Evolutionary conservation across 2,113 vertebrate genomes (phyloP).

Genomic region (Chlorodrepanis virens): DNA sequence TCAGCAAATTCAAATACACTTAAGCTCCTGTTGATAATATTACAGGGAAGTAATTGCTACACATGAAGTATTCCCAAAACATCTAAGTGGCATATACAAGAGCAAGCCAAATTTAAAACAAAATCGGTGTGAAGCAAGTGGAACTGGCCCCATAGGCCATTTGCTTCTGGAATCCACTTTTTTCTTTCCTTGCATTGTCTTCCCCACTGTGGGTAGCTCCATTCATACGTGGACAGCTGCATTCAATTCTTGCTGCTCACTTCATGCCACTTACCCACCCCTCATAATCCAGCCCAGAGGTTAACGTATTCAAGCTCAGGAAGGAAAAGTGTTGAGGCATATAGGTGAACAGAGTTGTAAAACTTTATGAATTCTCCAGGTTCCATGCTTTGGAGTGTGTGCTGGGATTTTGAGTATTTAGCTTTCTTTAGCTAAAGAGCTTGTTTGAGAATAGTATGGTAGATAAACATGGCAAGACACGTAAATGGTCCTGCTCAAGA

Average conservation of each 20-base stretch:
- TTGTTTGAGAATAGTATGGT: not conserved
- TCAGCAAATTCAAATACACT: not conserved
- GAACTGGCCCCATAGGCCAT: slow-evolving; percentile 36
- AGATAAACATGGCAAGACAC: not conserved
- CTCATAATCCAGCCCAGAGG: slow-evolving; percentile 48
- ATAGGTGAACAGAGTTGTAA: not conserved
- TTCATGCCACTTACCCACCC: slow-evolving; percentile 56
- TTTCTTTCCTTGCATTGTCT: slow-evolving; percentile 38
- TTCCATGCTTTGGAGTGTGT: not conserved
- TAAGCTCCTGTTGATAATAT: slow-evolving; percentile 49
- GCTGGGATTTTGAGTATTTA: not conserved
- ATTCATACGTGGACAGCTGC: slow-evolving; percentile 42
- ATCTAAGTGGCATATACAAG: slow-evolving; percentile 6
- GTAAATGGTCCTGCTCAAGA: not conserved
- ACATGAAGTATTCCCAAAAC: slow-evolving; percentile 32
- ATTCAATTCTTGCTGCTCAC: slow-evolving; percentile 45
- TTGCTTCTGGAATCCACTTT: slow-evolving; percentile 54
- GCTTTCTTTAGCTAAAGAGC: not conserved
- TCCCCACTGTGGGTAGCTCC: slow-evolving; percentile 42
- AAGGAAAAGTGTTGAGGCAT: not conserved
- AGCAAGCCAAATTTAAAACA: slow-evolving; percentile 19
- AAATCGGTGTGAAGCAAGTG: slow-evolving; percentile 52
- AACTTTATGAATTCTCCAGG: not conserved
- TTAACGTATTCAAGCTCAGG: not conserved
- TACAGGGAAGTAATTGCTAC: slow-evolving; percentile 52